phyloP scores from a whole-genome alignment of 2,888 invertebrate genomes.

The Amphipoea lucens region DNA sequence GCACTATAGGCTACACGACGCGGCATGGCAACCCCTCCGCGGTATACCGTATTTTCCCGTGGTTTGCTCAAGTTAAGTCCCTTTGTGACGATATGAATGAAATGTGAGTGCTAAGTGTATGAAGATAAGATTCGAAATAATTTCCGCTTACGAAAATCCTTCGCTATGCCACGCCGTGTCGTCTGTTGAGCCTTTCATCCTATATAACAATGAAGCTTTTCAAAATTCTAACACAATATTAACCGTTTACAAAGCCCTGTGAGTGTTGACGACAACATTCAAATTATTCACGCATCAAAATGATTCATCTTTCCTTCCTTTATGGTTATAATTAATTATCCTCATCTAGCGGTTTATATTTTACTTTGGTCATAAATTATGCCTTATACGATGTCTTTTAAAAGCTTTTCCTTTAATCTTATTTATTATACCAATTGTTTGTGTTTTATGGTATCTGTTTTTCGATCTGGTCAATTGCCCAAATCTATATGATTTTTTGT shows the following conservation, averaged over 20 bases:
- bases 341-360: constrained; percentile 16
- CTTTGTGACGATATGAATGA: not conserved
- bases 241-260: not conserved
- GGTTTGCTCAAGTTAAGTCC: not conserved
- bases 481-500: not conserved
- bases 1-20: not conserved
- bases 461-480: not conserved
- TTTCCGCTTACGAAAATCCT: not conserved
- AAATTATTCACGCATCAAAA: not conserved
- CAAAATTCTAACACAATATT: not conserved
- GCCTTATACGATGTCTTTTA: constrained; percentile 2
- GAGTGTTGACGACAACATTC: not conserved
- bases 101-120: not conserved
- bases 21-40: not conserved
- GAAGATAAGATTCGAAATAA: not conserved
- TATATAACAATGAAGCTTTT: not conserved
- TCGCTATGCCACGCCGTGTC: not conserved
- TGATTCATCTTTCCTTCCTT: constrained; percentile 14
- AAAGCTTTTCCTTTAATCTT: constrained; percentile 10
- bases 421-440: not conserved
- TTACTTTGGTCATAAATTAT: constrained; percentile 34
- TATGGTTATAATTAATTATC: constrained; percentile 24
- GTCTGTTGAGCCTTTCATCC: not conserved
- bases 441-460: not conserved
- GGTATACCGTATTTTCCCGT: too few species aligned